Evolutionary conservation across 2,113 vertebrate species (phyloP), one percentile per base, ranked within the genome.

Genomic region (Poecile atricapillus): DNA sequence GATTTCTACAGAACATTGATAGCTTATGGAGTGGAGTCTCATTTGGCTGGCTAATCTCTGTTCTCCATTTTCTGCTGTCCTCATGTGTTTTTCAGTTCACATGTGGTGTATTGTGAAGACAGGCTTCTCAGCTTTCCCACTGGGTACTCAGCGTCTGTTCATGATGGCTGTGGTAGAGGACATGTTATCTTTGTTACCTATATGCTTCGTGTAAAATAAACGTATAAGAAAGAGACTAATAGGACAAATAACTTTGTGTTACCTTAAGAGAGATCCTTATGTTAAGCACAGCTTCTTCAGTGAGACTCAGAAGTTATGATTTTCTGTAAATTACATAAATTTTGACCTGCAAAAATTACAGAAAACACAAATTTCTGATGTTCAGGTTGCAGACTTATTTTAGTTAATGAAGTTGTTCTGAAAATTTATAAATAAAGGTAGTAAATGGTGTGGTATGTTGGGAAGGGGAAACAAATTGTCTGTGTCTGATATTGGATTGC

Each of bases 131-230:
- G 13, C n/a, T 64, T 93, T 75, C 49, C 27, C 2, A 6, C 44
- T 7, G 21, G 59, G 41, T 16, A 1, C 43, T 63, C 0, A 0
- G 24, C 31, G 10, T 59, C 60, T 31, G 68, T 67, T 58, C 14
- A 0, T 47, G 39, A 2, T 39, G 22, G 23, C 23, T 76, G 7
- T 62, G 8, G 9, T 15, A 46, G 27, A 56, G 64, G 9, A 41
- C 16, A 22, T 64, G 43, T 74, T 68, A 23, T 0, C 15, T 89
- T 1, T 39, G 44, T 22, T 33, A 5, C 7, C 27, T 56, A 1
- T 44, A 2, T 60, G 14, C 47, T 68, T 68, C 62, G 19, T 71
- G 23, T 49, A 53, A 71, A 27, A 25, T 28, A 35, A 69, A 49
- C 4, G 4, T 37, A 0, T 11, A 46, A 56, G 23, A 43, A 84